Evolutionary conservation across 1,140 invertebrate species (phyloP), one percentile per base, ranked within the genome.

Genomic region (Solen grandis): DNA sequence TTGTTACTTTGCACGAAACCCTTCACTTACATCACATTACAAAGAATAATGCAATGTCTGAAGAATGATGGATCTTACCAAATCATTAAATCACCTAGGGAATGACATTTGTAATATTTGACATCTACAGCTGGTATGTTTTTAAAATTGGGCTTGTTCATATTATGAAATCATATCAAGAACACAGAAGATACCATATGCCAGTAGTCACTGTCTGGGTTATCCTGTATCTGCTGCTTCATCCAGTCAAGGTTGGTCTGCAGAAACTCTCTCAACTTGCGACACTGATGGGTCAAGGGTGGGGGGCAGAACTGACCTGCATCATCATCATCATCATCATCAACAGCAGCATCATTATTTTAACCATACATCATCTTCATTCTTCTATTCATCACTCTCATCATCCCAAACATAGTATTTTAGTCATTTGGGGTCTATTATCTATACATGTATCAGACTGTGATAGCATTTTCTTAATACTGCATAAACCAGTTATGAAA

Each of bases 161-260:
- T n/a, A n/a, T n/a, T n/a, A n/a, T n/a, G n/a, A n/a, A n/a, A n/a
- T n/a, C n/a, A n/a, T n/a, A n/a, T n/a, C n/a, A n/a, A n/a, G n/a
- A n/a, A n/a, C n/a, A 38, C 13, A 38, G 41, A 22, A 46, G 35
- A 92, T 91, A 96, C 95, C 92, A 97, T 96, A 90, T 96, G 94
- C 96, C 96, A 97, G 90, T 95, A 96, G n/a, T 95, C 93, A 50
- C 91, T 82, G 31, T 63, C 38, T 66, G 92, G 91, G 27, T 90
- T 87, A 33, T 92, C 85, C 5, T 92, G 91, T 5, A 95, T 94
- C 78, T 94, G 93, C 65, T 92, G 88, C 25, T 94, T 94, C 89
- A 96, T 95, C 90, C 89, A 92, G 36, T 89, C 75, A 0, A 90
- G 33, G 65, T 92, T 91, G 8, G 79, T 55, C 14, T 94, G 92